A percentile compares a stretch with the other conserved stretches of the same genome.
These are phyloP conservation scores for Heterodera filipjevi DNA, from an alignment of 2,888 invertebrate genomes.

Conservation along the genomic window DNA sequence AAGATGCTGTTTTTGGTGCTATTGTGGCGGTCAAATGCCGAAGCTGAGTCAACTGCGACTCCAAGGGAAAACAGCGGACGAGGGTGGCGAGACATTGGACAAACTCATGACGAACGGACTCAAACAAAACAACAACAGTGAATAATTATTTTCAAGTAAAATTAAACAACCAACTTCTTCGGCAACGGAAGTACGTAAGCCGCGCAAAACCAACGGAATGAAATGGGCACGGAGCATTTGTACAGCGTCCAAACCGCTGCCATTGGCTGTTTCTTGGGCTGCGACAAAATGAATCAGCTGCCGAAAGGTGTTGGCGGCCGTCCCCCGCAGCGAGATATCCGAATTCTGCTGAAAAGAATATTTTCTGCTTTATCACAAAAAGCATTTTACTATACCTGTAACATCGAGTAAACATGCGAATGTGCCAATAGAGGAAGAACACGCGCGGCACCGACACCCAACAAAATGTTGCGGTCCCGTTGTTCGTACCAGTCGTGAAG, in stretches of 20 bases:
- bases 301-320: constrained; percentile 40
- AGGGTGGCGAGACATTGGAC: constrained; percentile 80
- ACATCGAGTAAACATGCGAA: constrained; percentile 32
- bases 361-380: not conserved
- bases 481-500: constrained; percentile 24
- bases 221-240: constrained; percentile 40
- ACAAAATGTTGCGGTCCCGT: not conserved
- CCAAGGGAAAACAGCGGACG: constrained; percentile 58
- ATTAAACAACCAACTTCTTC: constrained; percentile 67
- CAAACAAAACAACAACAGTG: not conserved
- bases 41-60: constrained; percentile 27
- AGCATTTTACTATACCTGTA: constrained; percentile 23
- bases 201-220: constrained; percentile 42
- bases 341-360: constrained; percentile 30
- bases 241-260: not conserved
- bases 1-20: constrained; percentile 22
- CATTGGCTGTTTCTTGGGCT: constrained; percentile 23
- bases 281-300: constrained; percentile 34
- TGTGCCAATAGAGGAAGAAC: constrained; percentile 32
- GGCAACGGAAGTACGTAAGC: constrained; percentile 35
- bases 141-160: not conserved
- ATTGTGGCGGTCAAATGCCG: not conserved
- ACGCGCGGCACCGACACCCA: constrained; percentile 4
- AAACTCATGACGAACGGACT: constrained; percentile 75
- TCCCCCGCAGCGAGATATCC: constrained; percentile 51